Percentiles rank a stretch among this genome's conserved stretches.
phyloP scores from a whole-genome alignment of 2,797 vertebrate genomes.

The Salmo trutta region DNA sequence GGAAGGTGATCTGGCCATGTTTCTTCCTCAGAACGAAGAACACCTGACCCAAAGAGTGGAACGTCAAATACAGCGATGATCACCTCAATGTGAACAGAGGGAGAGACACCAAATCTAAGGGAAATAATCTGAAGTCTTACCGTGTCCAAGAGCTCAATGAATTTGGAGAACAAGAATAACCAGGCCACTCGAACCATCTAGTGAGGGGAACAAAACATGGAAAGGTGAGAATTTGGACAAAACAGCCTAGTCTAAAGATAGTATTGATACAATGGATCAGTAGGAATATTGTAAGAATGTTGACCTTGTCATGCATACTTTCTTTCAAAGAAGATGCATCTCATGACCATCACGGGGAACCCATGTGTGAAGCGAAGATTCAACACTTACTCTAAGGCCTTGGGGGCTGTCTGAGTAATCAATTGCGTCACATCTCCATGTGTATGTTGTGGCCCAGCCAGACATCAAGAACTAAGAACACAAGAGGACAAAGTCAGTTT shows the following conservation, averaged over 20 bases:
- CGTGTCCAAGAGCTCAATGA: constrained; percentile 95
- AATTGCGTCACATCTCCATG: constrained; percentile 90
- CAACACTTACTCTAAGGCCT: constrained; percentile 82
- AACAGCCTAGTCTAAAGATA: neutral
- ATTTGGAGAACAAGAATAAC: constrained; percentile 97
- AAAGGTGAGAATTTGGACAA: neutral
- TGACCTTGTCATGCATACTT: neutral
- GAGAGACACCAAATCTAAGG: neutral
- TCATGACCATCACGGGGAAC: neutral
- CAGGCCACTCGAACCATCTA: constrained; percentile 96
- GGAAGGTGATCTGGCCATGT: constrained; percentile 93
- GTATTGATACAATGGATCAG: too few species aligned
- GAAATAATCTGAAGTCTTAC: constrained; percentile 74
- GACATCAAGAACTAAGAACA: constrained; percentile 91
- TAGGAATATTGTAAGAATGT: neutral
- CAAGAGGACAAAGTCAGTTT: neutral
- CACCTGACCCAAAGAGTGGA: constrained; percentile 71
- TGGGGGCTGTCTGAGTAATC: constrained; percentile 88
- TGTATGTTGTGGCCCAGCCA: constrained; percentile 92
- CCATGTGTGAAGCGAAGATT: neutral
- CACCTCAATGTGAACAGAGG: neutral
- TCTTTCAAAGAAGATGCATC: neutral
- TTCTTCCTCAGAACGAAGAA: constrained; percentile 98
- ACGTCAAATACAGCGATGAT: neutral
- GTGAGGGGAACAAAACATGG: neutral